A percentile compares a stretch with the other conserved stretches of the same genome.
phyloP scores from a whole-genome alignment of 2,797 vertebrate genomes.

The Galaxias olidus region DNA sequence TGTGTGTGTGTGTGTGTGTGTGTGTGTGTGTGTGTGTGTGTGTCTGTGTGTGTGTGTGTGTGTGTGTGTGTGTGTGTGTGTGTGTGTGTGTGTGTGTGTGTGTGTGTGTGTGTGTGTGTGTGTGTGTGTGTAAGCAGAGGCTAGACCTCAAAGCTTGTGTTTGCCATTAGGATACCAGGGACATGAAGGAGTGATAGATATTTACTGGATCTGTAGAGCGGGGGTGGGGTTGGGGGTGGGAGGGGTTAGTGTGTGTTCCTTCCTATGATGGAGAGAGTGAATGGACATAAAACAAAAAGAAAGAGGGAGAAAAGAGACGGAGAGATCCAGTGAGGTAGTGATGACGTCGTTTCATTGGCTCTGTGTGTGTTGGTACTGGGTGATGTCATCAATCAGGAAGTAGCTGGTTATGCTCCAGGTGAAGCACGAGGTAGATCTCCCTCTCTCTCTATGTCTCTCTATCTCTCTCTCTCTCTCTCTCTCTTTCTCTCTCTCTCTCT shows the following conservation, averaged over 20 bases:
- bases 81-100: neutral
- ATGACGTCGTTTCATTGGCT: constrained; percentile 45
- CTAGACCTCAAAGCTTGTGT: neutral
- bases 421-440: constrained; percentile 47
- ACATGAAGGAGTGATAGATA: neutral
- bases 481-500: neutral
- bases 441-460: constrained; percentile 2
- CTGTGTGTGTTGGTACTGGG: constrained; percentile 42
- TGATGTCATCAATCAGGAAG: constrained; percentile 68
- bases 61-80: constrained; percentile 10
- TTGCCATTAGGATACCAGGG: neutral
- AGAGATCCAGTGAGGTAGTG: constrained; percentile 49
- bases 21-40: constrained; percentile 6
- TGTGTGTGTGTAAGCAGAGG: constrained; percentile 8
- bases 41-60: constrained; percentile 8
- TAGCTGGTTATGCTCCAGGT: constrained; percentile 48
- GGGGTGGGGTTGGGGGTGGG: too few species aligned
- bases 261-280: too few species aligned
- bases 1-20: neutral
- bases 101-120: constrained; percentile 6
- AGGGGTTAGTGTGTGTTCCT: too few species aligned
- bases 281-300: too few species aligned
- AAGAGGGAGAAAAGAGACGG: neutral
- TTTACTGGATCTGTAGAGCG: too few species aligned
- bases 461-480: neutral